These are phyloP conservation scores for Dryoscopus gambensis DNA, from an alignment of 2,113 vertebrate species.

Conservation along the genomic window DNA sequence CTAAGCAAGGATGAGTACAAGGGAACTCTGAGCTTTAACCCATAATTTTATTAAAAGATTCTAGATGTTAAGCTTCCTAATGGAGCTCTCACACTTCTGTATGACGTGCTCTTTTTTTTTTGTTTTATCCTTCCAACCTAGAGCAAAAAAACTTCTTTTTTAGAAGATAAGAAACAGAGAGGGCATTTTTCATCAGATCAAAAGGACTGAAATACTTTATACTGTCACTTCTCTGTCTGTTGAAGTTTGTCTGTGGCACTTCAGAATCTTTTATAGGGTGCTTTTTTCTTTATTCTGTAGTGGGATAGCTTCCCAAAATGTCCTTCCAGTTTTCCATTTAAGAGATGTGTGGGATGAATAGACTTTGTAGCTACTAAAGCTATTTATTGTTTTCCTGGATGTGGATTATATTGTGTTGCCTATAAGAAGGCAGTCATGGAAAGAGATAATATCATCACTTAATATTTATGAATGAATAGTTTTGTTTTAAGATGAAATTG, in stretches of 20 bases:
- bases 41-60: neutral
- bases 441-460: neutral
- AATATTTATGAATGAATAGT: slow-evolving; percentile 31
- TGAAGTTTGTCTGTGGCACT: neutral
- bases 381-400: slow-evolving; percentile 8
- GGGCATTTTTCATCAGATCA: neutral
- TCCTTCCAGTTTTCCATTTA: neutral
- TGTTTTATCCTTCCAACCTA: neutral
- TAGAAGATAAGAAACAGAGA: neutral
- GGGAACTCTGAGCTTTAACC: neutral
- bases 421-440: neutral
- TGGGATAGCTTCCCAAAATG: neutral
- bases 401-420: neutral
- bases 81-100: neutral
- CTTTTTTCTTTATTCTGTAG: neutral
- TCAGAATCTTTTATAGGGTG: neutral
- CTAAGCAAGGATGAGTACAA: neutral
- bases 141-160: neutral
- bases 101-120: neutral
- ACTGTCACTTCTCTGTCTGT: neutral
- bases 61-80: neutral
- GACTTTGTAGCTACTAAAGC: neutral
- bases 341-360: neutral
- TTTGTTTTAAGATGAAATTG: slow-evolving; percentile 6
- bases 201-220: neutral